These are phyloP conservation scores for Antheraea pernyi DNA, from an alignment of 1,140 invertebrate species.

Conservation along the genomic window DNA sequence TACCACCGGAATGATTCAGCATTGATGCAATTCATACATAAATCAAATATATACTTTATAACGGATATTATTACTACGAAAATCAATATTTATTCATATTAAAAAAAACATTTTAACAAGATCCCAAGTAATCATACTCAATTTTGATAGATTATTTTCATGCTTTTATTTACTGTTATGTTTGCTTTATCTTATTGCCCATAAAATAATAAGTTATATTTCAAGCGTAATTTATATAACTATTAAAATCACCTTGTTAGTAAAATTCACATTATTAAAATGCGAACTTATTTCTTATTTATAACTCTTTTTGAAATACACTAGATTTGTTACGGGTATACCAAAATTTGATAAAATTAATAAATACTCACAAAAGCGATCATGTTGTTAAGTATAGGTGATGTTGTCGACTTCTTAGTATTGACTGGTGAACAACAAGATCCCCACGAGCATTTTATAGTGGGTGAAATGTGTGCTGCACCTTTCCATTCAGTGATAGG, in stretches of 20 bases:
- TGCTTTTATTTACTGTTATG: too few relatives aligned
- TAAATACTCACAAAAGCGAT: constrained; percentile 68
- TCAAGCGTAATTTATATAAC: too few relatives aligned
- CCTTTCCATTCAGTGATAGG: constrained; percentile 74
- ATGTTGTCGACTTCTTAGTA: constrained; percentile 53
- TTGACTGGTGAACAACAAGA: constrained; percentile 62
- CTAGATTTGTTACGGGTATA: neutral
- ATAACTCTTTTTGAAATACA: neutral
- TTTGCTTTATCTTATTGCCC: too few relatives aligned
- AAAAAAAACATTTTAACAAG: too few relatives aligned
- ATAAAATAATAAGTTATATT: too few relatives aligned
- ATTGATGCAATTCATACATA: too few relatives aligned
- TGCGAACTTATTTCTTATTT: neutral
- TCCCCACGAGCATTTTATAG: constrained; percentile 67
- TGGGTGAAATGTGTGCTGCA: constrained; percentile 64
- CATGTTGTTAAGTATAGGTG: constrained; percentile 67
- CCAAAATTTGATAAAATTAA: constrained; percentile 6
- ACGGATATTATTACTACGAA: too few relatives aligned
- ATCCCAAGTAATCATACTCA: too few relatives aligned
- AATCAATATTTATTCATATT: too few relatives aligned
- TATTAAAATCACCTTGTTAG: neutral
- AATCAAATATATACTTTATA: too few relatives aligned
- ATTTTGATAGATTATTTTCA: too few relatives aligned
- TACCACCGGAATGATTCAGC: too few relatives aligned
- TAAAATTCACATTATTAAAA: neutral